Percentiles rank a stretch among this genome's conserved stretches.
phyloP scores from a whole-genome alignment of 1,140 invertebrate genomes.

The Plectrocnemia conspersa region DNA sequence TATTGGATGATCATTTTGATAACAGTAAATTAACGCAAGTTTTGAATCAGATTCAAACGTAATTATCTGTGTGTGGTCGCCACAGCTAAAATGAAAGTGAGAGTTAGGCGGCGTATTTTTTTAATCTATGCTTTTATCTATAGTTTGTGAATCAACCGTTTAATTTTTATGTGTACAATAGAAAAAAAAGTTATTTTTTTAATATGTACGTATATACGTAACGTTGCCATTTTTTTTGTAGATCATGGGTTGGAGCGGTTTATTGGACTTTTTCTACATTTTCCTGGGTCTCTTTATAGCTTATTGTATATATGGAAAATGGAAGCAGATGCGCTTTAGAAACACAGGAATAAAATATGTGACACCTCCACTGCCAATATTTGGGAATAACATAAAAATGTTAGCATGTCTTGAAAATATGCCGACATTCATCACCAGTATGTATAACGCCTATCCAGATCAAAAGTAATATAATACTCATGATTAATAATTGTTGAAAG shows the following conservation, averaged over 20 bases:
- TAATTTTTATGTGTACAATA: no score
- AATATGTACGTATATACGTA: no score
- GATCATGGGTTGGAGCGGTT: slow-evolving; percentile 1
- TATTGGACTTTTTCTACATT: neutral
- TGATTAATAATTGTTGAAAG: neutral
- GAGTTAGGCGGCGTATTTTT: no score
- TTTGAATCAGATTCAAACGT: no score
- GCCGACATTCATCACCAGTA: neutral
- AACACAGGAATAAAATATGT: slow-evolving; percentile 12
- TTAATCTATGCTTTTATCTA: no score
- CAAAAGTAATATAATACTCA: slow-evolving; percentile 10
- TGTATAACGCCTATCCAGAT: slow-evolving; percentile 9
- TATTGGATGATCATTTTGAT: no score
- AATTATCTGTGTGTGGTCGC: no score
- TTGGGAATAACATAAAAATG: neutral
- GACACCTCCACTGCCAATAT: slow-evolving; percentile 5
- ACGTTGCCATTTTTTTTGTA: neutral
- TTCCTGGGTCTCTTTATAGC: neutral
- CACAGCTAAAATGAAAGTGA: no score
- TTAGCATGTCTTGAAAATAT: slow-evolving; percentile 1
- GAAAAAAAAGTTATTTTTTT: no score
- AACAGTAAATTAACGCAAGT: neutral
- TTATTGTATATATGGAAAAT: slow-evolving; percentile 8
- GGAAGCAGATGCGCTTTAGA: slow-evolving; percentile 8
- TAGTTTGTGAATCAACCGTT: no score